A percentile compares a stretch with the other conserved stretches of the same genome.
phyloP scores from a whole-genome alignment of 2,113 vertebrate genomes.

The Microtus oregoni region DNA sequence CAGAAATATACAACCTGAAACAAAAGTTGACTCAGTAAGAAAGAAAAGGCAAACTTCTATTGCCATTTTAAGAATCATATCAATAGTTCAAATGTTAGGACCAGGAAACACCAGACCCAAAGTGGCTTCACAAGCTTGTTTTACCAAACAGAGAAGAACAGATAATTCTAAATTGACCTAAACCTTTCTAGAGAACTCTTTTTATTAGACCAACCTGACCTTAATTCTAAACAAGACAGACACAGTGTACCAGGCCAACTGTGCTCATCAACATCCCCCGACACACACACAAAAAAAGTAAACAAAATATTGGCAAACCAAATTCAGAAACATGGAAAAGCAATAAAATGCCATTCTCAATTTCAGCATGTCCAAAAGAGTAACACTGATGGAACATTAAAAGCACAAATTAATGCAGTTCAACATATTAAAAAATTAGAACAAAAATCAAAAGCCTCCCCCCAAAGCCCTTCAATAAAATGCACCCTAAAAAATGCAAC shows the following conservation, averaged over 20 bases:
- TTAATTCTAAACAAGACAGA: conserved; percentile 63
- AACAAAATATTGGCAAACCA: conserved; percentile 55
- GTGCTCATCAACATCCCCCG: neutral
- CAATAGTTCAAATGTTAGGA: conserved; percentile 28
- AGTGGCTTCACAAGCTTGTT: conserved; percentile 16
- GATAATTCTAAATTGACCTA: conserved; percentile 55
- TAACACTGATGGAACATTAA: conserved; percentile 6
- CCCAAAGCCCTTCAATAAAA: conserved; percentile 20
- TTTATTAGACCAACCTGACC: conserved; percentile 63
- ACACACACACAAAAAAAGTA: neutral
- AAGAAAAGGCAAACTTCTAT: neutral
- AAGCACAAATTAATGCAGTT: neutral
- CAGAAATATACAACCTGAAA: conserved; percentile 31
- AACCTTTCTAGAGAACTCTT: conserved; percentile 47
- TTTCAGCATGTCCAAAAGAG: conserved; percentile 1
- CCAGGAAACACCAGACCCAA: neutral
- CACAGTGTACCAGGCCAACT: neutral
- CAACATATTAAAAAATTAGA: neutral
- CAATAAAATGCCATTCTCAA: conserved; percentile 1
- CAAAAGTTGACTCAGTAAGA: conserved; percentile 39
- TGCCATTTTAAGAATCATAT: conserved; percentile 2
- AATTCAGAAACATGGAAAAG: conserved; percentile 48
- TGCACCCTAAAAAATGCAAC: neutral
- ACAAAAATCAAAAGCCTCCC: neutral
- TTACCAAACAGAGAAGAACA: conserved; percentile 64